These are phyloP conservation scores for Sylvicapra grimmia DNA, from an alignment of 2,113 vertebrate species.

Conservation along the genomic window DNA sequence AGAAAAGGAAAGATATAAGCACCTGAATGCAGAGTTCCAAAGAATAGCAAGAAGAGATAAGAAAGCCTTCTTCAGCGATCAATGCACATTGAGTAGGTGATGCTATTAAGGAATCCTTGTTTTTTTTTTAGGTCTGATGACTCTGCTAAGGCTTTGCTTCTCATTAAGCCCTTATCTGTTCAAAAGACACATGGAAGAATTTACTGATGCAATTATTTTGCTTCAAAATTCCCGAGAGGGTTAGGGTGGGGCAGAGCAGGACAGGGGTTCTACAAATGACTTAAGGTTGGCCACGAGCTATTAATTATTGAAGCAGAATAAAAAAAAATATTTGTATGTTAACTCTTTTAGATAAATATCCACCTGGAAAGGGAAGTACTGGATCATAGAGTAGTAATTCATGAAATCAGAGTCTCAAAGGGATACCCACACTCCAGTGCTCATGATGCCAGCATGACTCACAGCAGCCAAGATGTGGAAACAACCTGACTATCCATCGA, in stretches of 20 bases:
- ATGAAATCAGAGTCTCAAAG: not conserved
- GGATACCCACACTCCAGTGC: fast-evolving
- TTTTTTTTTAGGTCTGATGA: not conserved
- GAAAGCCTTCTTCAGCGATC: no score
- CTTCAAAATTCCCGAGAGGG: not conserved
- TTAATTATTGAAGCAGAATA: not conserved
- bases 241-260: not conserved
- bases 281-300: not conserved
- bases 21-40: no score
- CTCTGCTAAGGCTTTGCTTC: not conserved
- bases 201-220: not conserved
- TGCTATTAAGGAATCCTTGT: no score
- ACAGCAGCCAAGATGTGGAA: fast-evolving
- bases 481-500: not conserved
- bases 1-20: no score
- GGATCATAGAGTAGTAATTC: not conserved
- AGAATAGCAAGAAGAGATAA: no score
- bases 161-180: not conserved
- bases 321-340: not conserved
- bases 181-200: not conserved
- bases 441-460: fast-evolving
- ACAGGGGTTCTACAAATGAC: not conserved
- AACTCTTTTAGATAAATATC: not conserved
- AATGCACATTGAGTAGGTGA: not conserved
- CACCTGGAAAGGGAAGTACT: not conserved